Evolutionary conservation across 1,140 invertebrate species (phyloP).

Genomic region (Lucilia sericata): DNA sequence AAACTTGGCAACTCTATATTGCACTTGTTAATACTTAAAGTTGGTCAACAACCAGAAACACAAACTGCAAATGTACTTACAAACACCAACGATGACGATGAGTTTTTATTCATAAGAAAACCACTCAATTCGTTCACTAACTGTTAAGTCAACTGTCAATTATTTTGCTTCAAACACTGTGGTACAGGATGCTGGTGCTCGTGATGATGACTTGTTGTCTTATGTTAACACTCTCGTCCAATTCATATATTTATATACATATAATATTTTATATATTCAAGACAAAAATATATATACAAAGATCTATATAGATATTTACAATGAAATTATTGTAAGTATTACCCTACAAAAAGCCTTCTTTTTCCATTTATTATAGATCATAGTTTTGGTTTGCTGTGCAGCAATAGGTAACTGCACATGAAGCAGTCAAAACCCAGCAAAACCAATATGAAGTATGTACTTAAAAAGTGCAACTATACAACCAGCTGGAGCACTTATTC

Average conservation of each 20-base stretch:
- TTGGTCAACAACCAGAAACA: neutral
- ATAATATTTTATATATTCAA: no score
- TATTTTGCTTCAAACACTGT: slow-evolving; percentile 8
- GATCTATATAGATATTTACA: no score
- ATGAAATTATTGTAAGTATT: no score
- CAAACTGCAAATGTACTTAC: neutral
- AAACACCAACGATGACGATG: neutral
- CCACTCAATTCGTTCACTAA: neutral
- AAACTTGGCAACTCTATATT: neutral
- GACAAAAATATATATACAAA: no score
- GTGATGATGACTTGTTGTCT: slow-evolving; percentile 29
- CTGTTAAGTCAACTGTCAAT: slow-evolving; percentile 36
- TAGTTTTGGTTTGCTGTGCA: neutral
- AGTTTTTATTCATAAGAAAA: neutral
- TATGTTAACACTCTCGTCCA: neutral
- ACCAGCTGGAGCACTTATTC: no score
- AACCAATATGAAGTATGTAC: no score
- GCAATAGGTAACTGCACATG: neutral
- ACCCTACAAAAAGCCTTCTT: neutral
- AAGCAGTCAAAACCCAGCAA: neutral
- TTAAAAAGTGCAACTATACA: no score
- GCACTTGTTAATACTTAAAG: neutral
- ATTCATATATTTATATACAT: no score
- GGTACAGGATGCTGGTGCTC: neutral
- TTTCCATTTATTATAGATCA: neutral